phyloP scores from a whole-genome alignment of 2,888 invertebrate genomes.

The Ariolimax columbianus region DNA sequence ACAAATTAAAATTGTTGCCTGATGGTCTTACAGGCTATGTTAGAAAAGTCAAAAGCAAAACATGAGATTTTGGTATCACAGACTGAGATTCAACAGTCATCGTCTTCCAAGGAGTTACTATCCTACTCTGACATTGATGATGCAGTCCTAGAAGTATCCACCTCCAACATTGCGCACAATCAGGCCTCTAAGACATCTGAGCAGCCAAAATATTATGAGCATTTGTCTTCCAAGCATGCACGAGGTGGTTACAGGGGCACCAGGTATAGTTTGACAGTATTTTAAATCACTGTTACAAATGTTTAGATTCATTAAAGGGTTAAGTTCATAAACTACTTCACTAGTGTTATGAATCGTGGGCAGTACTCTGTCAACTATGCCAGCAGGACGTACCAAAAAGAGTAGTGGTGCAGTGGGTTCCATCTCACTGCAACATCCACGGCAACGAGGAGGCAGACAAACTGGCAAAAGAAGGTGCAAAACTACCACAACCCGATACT shows the following conservation, averaged over 20 bases:
- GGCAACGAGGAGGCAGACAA: too few relatives aligned
- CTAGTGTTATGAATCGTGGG: too few relatives aligned
- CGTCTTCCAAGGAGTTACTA: slow-evolving; percentile 42
- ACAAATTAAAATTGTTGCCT: neutral
- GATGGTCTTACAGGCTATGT: slow-evolving; percentile 53
- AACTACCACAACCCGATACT: too few relatives aligned
- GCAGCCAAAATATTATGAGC: slow-evolving; percentile 71
- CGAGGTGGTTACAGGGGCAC: slow-evolving; percentile 64
- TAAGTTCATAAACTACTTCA: too few relatives aligned
- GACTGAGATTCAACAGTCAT: slow-evolving; percentile 74
- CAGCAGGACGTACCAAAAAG: too few relatives aligned
- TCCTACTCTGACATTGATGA: slow-evolving; percentile 12
- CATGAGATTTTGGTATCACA: slow-evolving; percentile 78
- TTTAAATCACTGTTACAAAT: too few relatives aligned
- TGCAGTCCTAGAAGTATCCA: slow-evolving; percentile 11
- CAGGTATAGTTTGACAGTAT: slow-evolving; percentile 59
- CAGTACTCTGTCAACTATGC: too few relatives aligned
- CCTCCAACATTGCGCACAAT: slow-evolving; percentile 13
- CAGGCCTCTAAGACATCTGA: slow-evolving; percentile 58
- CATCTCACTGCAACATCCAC: too few relatives aligned
- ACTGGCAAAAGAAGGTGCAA: too few relatives aligned
- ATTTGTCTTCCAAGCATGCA: slow-evolving; percentile 62
- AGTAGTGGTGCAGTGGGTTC: too few relatives aligned
- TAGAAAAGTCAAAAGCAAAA: slow-evolving; percentile 77
- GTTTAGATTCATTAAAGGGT: too few relatives aligned